A percentile compares a stretch with the other conserved stretches of the same genome.
phyloP scores from a whole-genome alignment of 2,113 vertebrate species.

The Mixornis gularis region DNA sequence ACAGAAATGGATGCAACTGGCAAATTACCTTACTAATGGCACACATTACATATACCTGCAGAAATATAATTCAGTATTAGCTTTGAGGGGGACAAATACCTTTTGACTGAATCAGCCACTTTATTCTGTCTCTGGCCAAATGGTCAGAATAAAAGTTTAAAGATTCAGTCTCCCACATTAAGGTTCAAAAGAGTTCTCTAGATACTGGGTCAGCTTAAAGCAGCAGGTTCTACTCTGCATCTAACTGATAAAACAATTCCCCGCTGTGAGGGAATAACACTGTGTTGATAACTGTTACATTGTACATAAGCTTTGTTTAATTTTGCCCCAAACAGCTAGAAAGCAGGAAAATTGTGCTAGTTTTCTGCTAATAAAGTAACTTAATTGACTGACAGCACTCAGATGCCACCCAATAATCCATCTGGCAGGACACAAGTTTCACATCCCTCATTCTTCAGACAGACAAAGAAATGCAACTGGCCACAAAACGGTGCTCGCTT shows the following conservation, averaged over 20 bases:
- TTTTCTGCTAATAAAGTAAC: slow-evolving; percentile 23
- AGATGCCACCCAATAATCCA: slow-evolving; percentile 25
- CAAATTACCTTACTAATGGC: slow-evolving; percentile 79
- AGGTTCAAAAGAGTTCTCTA: slow-evolving; percentile 45
- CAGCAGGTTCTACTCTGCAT: slow-evolving; percentile 23
- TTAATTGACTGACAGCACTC: slow-evolving; percentile 18
- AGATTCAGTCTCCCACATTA: slow-evolving; percentile 20
- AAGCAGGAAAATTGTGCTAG: slow-evolving; percentile 13
- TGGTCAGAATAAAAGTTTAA: no score
- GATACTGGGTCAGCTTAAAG: slow-evolving; percentile 30
- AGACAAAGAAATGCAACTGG: neutral
- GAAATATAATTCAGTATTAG: slow-evolving; percentile 78
- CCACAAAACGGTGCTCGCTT: slow-evolving; percentile 4
- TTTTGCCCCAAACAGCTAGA: slow-evolving; percentile 20
- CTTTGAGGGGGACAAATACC: slow-evolving; percentile 70
- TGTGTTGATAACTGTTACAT: neutral
- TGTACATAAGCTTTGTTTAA: slow-evolving; percentile 5
- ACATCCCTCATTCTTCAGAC: neutral
- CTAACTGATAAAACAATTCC: neutral
- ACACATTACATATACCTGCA: slow-evolving; percentile 77
- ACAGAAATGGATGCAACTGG: slow-evolving; percentile 77
- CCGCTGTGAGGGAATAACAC: neutral
- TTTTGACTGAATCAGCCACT: slow-evolving; percentile 68
- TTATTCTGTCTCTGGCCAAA: no score
- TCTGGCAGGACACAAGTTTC: neutral